A percentile compares a stretch with the other conserved stretches of the same genome.
Evolutionary conservation across 2,113 vertebrate species (phyloP).

Genomic region (Clarias batrachus): DNA sequence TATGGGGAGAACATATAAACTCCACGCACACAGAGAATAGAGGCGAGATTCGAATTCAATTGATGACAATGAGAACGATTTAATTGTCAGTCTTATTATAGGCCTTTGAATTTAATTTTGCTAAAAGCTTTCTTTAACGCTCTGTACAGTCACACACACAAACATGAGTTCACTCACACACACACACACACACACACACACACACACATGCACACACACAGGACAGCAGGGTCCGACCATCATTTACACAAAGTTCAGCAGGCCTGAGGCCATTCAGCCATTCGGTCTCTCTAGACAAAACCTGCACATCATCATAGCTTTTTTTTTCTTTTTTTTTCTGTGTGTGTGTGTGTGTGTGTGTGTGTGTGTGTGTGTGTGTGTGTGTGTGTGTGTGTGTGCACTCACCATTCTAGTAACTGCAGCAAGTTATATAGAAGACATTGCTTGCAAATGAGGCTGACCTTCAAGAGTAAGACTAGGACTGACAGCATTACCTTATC

Average conservation of each 20-base stretch:
- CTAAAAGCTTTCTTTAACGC: constrained; percentile 22
- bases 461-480: constrained; percentile 28
- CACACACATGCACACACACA: constrained; percentile 11
- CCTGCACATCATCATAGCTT: constrained; percentile 41
- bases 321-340: constrained; percentile 1
- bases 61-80: constrained; percentile 14
- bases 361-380: constrained; percentile 26
- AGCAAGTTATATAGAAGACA: constrained; percentile 29
- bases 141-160: constrained; percentile 2
- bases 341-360: constrained; percentile 19
- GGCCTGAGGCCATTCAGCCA: constrained; percentile 43
- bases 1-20: too few species aligned
- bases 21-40: too few species aligned
- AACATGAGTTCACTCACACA: not conserved
- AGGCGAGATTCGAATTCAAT: too few species aligned
- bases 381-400: not conserved
- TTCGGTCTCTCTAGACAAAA: constrained; percentile 44
- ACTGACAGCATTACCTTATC: constrained; percentile 45
- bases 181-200: not conserved
- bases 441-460: constrained; percentile 41
- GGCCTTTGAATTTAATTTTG: constrained; percentile 19
- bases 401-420: constrained; percentile 2
- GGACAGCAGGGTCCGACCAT: constrained; percentile 37
- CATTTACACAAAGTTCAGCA: constrained; percentile 49
- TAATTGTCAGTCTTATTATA: not conserved